A percentile compares a stretch with the other conserved stretches of the same genome.
phyloP scores from a whole-genome alignment of 1,140 invertebrate genomes.

The Dendrolimus kikuchii region DNA sequence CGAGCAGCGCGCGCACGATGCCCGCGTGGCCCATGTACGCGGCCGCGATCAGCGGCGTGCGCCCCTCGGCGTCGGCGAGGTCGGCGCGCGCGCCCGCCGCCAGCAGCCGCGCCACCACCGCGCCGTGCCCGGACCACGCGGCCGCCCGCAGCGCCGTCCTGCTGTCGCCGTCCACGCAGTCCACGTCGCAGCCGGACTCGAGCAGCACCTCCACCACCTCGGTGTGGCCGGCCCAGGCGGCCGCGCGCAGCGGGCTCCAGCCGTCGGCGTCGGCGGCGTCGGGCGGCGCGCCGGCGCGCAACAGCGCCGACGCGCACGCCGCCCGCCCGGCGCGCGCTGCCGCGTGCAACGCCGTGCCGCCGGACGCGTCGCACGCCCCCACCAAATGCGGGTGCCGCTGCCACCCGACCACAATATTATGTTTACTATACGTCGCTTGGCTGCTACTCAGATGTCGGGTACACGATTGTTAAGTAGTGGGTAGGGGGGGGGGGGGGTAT shows the following conservation, averaged over 20 bases:
- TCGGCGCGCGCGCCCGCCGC: constrained; percentile 82
- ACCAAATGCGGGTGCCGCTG: constrained; percentile 41
- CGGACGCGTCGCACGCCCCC: constrained; percentile 77
- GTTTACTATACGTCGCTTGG: too few relatives aligned
- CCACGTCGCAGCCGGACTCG: constrained; percentile 84
- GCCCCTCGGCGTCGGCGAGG: constrained; percentile 87
- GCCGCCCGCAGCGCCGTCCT: constrained; percentile 80
- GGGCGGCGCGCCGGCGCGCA: constrained; percentile 79
- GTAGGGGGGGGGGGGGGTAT: too few relatives aligned
- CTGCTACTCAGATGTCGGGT: too few relatives aligned
- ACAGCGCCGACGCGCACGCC: constrained; percentile 77
- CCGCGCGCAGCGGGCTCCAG: constrained; percentile 90
- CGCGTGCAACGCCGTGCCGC: constrained; percentile 87
- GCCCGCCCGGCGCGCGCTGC: constrained; percentile 88
- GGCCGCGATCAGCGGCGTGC: constrained; percentile 92
- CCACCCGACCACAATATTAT: background rate
- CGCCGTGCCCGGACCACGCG: constrained; percentile 88
- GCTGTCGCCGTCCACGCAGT: constrained; percentile 84
- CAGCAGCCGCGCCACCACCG: constrained; percentile 80
- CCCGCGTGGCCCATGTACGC: constrained; percentile 95
- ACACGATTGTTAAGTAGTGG: too few relatives aligned
- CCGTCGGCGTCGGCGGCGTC: constrained; percentile 92
- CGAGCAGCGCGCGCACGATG: constrained; percentile 89
- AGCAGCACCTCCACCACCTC: constrained; percentile 90
- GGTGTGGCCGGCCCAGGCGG: constrained; percentile 94